Percentiles rank a stretch among this genome's conserved stretches.
Evolutionary conservation across 1,140 invertebrate genomes (phyloP).

Genomic region (Papilio helenus): DNA sequence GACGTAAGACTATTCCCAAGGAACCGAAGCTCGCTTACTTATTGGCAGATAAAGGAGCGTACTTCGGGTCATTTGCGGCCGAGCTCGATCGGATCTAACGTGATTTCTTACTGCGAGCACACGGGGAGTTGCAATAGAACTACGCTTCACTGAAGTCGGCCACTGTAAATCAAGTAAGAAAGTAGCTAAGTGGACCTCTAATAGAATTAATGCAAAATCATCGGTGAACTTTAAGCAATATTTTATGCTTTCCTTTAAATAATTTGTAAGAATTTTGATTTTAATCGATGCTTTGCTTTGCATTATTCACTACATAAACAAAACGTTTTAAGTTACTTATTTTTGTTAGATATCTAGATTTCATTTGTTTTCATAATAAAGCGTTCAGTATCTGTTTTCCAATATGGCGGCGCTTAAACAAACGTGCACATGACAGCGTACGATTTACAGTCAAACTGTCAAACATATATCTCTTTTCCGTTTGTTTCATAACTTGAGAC

Average conservation of each 20-base stretch:
- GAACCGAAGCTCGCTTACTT: slow-evolving; percentile 68
- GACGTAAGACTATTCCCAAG: slow-evolving; percentile 46
- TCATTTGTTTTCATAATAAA: not conserved
- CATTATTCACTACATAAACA: too few relatives aligned
- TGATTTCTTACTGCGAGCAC: slow-evolving; percentile 71
- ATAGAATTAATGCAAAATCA: slow-evolving; percentile 27
- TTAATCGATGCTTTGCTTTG: not conserved
- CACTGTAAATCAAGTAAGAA: slow-evolving; percentile 34
- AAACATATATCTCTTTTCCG: slow-evolving; percentile 69
- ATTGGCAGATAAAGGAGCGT: slow-evolving; percentile 77
- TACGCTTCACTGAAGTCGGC: slow-evolving; percentile 44
- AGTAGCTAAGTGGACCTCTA: slow-evolving; percentile 45
- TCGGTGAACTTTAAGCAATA: not conserved
- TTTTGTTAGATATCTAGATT: not conserved
- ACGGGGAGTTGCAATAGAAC: slow-evolving; percentile 57
- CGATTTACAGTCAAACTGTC: slow-evolving; percentile 61
- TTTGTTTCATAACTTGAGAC: slow-evolving; percentile 74
- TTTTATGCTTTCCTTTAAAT: too few relatives aligned
- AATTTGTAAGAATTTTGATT: not conserved
- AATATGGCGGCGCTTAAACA: not conserved
- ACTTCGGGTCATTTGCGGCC: slow-evolving; percentile 76
- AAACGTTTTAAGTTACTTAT: too few relatives aligned
- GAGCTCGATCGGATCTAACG: slow-evolving; percentile 65
- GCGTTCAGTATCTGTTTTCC: not conserved
- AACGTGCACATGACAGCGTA: not conserved